A percentile compares a stretch with the other conserved stretches of the same genome.
These are phyloP conservation scores for Aurelia coerulea DNA, from an alignment of 30 jellyfish, hydroid and myxozoan species.

Conservation along the genomic window DNA sequence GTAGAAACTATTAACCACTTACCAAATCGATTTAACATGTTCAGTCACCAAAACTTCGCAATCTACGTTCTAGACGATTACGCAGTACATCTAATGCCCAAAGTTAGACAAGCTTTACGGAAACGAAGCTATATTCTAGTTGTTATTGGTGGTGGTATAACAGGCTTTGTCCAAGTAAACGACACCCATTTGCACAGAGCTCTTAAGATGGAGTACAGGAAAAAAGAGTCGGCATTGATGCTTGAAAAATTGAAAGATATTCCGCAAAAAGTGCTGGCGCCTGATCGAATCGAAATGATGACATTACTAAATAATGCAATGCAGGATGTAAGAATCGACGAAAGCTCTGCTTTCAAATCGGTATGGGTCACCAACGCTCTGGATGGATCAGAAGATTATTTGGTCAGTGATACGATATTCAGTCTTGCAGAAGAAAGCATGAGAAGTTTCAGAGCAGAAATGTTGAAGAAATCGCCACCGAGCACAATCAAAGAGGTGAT, in stretches of 20 bases:
- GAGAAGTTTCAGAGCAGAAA: constrained; percentile 1
- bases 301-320: constrained; percentile 30
- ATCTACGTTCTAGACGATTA: constrained; percentile 77
- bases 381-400: constrained; percentile 73
- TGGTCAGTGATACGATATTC: constrained; percentile 6
- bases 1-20: constrained; percentile 47
- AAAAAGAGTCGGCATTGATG: constrained; percentile 49
- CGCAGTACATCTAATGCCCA: constrained; percentile 56
- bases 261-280: constrained; percentile 43
- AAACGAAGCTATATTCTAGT: constrained; percentile 33
- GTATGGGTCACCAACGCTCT: constrained; percentile 37
- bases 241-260: constrained; percentile 33
- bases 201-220: constrained; percentile 46
- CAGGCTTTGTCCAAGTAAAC: constrained; percentile 60
- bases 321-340: constrained; percentile 10
- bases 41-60: constrained; percentile 61
- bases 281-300: constrained; percentile 56
- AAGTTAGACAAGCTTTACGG: constrained; percentile 37
- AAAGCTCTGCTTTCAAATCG: constrained; percentile 22
- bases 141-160: constrained; percentile 67
- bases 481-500: constrained; percentile 17
- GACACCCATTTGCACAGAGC: constrained; percentile 53
- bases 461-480: neutral
- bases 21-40: constrained; percentile 60
- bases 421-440: constrained; percentile 1